Base-by-base conservation (phyloP, 1,140 invertebrate species). In the Achatina immaculata region DNA sequence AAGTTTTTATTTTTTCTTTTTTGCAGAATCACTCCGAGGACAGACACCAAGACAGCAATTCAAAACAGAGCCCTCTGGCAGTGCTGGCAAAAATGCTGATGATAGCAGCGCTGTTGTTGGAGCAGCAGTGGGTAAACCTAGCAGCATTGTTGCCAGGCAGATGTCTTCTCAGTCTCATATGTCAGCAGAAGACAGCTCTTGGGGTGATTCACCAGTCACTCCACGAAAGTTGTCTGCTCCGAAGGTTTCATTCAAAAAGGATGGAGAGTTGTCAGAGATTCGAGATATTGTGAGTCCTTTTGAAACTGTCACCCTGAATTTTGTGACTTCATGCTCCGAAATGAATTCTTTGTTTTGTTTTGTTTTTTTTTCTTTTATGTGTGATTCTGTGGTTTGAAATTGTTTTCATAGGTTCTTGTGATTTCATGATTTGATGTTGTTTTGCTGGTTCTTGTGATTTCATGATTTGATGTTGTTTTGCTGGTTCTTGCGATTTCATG, bases 221-320 rank as follows among this genome's bases (percentile, higher is more conserved):
- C 71, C 78, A 16, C 40, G 79, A 28, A 69, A 65, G 14, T 72
- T 45, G 31, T 80, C 69, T 31, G 40, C 81, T 24, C 40, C 55
- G 43, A 75, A 80, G 31, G 84, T 85, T 40, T 83, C 82, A 11
- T 85, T 85, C 78, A 85, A 85, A 42, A 80, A 74, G 31, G 82
- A 81, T 71, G 78, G 81, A 42, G 84, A 84, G 62, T 65, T 84
- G 28, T 84, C 83, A 6, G 75, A 85, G 75, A 76, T 85, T 45
- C 80, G 81, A 55, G 81, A 85, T 31, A 83, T 85, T 68, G 84
- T 85, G 48, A 85, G 81, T 81, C 24, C 24, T 38, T 74, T 40
- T n/a, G 28, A 74, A 45, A 3, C 31, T 51, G 24, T 14, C 48
- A 51, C 24, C 24, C 48, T 14, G 11, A 51, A 51, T 24, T 51